These are phyloP conservation scores for Balaeniceps rex DNA, from an alignment of 2,113 vertebrate species.

Conservation along the genomic window DNA sequence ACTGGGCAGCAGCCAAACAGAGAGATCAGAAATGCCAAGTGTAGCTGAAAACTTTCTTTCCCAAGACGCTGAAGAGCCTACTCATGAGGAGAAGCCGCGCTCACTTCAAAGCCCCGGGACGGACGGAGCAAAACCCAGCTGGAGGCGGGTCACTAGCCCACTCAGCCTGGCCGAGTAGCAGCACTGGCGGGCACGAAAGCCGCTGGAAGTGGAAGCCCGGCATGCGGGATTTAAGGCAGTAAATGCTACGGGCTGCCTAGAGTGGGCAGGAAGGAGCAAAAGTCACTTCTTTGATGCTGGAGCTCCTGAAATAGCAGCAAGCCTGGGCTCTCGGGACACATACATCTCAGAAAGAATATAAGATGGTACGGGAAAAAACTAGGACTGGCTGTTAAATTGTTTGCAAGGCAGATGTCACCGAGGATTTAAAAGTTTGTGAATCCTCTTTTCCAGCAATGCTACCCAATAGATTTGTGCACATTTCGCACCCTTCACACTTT, in stretches of 20 bases:
- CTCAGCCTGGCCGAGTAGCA: neutral
- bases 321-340: neutral
- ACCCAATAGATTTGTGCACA: neutral
- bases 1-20: slow-evolving; percentile 14
- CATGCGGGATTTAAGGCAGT: neutral
- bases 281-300: neutral
- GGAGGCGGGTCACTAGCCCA: neutral
- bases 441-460: neutral
- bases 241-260: neutral
- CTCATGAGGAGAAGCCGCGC: neutral
- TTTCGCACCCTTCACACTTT: neutral
- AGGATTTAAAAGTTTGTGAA: neutral
- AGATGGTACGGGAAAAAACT: neutral
- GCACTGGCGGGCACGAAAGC: neutral
- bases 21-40: neutral
- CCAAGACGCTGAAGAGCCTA: neutral
- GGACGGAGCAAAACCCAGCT: neutral
- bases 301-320: neutral
- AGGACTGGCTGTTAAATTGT: neutral
- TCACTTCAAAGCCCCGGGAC: neutral
- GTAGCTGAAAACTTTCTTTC: neutral
- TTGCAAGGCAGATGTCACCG: neutral
- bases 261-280: neutral
- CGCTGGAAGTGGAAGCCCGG: neutral
- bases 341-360: neutral